Conservation (phyloP, 2,113 vertebrate genomes). For the Notarius quadriscutis region DNA sequence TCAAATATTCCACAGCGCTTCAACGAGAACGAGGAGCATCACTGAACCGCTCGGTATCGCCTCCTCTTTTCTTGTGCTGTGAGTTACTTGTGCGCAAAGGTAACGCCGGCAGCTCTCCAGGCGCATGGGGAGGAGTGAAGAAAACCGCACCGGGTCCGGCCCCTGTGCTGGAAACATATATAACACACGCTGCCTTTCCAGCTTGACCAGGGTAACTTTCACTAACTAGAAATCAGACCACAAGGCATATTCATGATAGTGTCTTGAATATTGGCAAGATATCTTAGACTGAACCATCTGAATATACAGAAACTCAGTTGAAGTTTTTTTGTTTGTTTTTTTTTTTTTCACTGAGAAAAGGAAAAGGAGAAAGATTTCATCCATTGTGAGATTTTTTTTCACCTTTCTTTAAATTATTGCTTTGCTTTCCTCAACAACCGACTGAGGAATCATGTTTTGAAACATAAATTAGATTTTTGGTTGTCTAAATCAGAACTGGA, state of each 20-base stretch:
- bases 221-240: neutral
- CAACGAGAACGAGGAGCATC: neutral
- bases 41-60: neutral
- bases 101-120: slow-evolving; percentile 64
- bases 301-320: neutral
- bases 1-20: neutral
- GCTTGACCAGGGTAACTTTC: slow-evolving; percentile 49
- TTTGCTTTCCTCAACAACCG: neutral
- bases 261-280: neutral
- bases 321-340: neutral
- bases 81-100: slow-evolving; percentile 52
- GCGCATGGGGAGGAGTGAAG: slow-evolving; percentile 76
- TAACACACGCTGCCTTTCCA: slow-evolving; percentile 65
- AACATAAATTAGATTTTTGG: slow-evolving; percentile 22
- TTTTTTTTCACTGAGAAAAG: neutral
- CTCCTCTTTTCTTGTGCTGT: slow-evolving; percentile 1
- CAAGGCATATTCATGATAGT: neutral
- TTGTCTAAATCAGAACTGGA: slow-evolving; percentile 37
- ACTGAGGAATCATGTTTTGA: slow-evolving; percentile 16
- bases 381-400: slow-evolving; percentile 9
- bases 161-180: slow-evolving; percentile 75
- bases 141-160: slow-evolving; percentile 71
- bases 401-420: neutral
- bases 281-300: neutral
- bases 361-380: neutral